Evolutionary conservation across 2,797 vertebrate genomes (phyloP), one percentile per base, ranked within the genome.

Genomic region (Nannoperca australis): DNA sequence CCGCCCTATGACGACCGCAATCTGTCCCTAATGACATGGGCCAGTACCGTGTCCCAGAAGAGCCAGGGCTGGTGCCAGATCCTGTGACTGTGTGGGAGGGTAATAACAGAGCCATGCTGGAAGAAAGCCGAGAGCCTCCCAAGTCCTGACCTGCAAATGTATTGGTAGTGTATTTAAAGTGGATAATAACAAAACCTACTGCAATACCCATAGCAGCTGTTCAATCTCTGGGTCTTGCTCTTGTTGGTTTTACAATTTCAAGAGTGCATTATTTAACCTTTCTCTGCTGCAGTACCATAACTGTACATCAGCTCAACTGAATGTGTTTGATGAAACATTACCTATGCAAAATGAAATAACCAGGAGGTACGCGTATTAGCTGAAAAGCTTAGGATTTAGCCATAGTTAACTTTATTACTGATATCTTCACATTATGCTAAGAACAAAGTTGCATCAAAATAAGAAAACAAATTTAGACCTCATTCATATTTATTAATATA

Each of bases 61-160:
- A 94, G 92, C 77, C 94, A 94, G 45, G 95, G 92, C 69, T 96
- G 95, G 95, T 96, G 95, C 86, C 92, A 94, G 66, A 93, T 96
- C 78, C 82, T 95, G 78, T 96, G 88, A 95, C 64, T 66, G 65
- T 65, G 68, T 50, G 40, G 67, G 73, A 38, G 65, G 54, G 36
- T 40, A 34, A 70, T 51, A 63, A 60, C 53, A 40, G 45, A 75
- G 64, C 36, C 63, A 45, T 20, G 27, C 4, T 61, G 45, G 68
- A 67, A 51, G 61, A 80, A 66, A 50, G 73, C 60, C 0, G 18
- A 66, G 15, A 42, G 22, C 22, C 36, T 49, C 62, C 18, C 22
- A 22, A 47, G 51, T 62, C 18, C 49, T 58, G 54, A 71, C 18
- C 27, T 65, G 68, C 36, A 82, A 62, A 56, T 55, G 11, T 62